Evolutionary conservation across 2,888 invertebrate genomes (phyloP), one percentile per base, ranked within the genome.

Genomic region (Lissonota sp.): DNA sequence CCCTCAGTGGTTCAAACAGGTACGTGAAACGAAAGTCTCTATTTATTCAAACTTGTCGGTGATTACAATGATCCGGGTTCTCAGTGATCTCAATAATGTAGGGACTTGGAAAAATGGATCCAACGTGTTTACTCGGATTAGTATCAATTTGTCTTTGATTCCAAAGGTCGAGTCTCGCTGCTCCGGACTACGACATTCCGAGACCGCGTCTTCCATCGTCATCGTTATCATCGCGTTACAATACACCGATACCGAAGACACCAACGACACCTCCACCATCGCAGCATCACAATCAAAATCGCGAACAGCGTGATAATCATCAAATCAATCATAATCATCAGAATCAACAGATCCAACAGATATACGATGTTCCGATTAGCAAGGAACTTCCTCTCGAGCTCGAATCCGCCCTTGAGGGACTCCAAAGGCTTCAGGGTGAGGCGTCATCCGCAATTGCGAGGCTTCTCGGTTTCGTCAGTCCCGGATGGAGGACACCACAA

Each of bases 381-480:
- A 95, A 95, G 92, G 95, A 96, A 88, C 93, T 97, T 80, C 96
- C 96, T 0, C 91, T 97, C 84, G 96, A 97, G 89, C 93, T 96
- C 83, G 95, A 95, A 86, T 96, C 97, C 42, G 97, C 97, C 0
- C 93, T 97, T 86, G 96, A 97, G 86, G 95, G 95, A 71, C 93
- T 97, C 84, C 95, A 96, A 84, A 95, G 95, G 88, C 93, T 96
- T 84, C 96, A 97, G 91, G 94, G 94, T 79, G 98, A 98, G 92
- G 96, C 97, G 0, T 96, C 97, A 40, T 95, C 95, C 71, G 96
- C 98, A 49, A 96, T 97, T 82, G 95, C 95, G n/a, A 95, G 95
- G 91, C 93, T 97, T 75, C 94, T 97, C 69, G 96, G 96, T 69
- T 96, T 96, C 92, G 97, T 96, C 79, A 94, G 95, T 84, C 96